Evolutionary conservation across 30 jellyfish, hydroid and myxozoan genomes (phyloP).

Genomic region (Mastigias papua): DNA sequence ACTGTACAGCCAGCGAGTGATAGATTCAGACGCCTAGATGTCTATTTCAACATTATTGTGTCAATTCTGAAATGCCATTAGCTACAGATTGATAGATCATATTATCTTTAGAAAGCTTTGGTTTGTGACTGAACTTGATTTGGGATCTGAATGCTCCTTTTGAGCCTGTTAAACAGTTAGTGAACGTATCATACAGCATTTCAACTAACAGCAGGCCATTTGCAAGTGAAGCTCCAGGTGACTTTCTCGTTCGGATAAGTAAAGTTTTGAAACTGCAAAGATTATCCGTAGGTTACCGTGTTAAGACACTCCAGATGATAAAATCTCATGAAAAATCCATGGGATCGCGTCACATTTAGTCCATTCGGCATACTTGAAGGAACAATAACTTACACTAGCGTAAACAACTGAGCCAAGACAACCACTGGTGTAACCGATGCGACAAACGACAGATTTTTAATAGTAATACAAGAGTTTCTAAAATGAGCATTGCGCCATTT

Average conservation of each 20-base stretch:
- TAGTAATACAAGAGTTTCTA: constrained; percentile 45
- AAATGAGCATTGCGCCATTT: constrained; percentile 43
- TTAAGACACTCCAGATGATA: constrained; percentile 53
- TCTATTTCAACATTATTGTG: no score
- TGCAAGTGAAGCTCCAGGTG: constrained; percentile 27
- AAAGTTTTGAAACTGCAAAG: constrained; percentile 35
- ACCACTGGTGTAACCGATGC: constrained; percentile 9
- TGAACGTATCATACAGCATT: not conserved
- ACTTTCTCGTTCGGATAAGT: constrained; percentile 1
- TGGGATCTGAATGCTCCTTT: not conserved
- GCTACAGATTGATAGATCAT: no score
- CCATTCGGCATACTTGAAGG: not conserved
- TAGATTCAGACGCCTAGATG: no score
- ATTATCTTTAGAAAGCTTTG: no score
- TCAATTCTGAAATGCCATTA: no score
- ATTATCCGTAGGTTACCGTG: not conserved
- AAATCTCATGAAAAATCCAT: constrained; percentile 40
- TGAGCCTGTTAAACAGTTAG: not conserved
- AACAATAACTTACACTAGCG: constrained; percentile 18
- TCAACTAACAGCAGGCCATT: not conserved
- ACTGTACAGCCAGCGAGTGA: no score
- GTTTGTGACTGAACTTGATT: no score
- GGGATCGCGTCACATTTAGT: constrained; percentile 50
- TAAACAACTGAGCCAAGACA: constrained; percentile 37
- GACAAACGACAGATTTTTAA: constrained; percentile 22